phyloP scores from a whole-genome alignment of 2,797 vertebrate species.

The Sciurus vulgaris region DNA sequence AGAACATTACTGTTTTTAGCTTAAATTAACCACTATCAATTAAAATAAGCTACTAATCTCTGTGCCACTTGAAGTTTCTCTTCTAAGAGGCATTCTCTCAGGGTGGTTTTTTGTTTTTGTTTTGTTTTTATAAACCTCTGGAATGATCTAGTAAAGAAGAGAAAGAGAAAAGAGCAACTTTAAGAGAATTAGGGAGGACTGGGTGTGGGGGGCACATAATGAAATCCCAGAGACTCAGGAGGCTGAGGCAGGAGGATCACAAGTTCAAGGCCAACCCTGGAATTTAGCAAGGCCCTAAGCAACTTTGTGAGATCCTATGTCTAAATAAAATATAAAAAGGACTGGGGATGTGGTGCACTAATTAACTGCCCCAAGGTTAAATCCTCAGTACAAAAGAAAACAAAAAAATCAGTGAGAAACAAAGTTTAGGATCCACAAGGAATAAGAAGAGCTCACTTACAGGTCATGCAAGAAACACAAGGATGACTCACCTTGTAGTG shows the following conservation, averaged over 20 bases:
- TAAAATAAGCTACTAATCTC: background rate
- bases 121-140: background rate
- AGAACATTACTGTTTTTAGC: background rate
- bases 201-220: no score
- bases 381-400: no score
- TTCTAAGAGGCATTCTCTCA: background rate
- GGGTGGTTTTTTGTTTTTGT: background rate
- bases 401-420: background rate
- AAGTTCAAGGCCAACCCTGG: no score
- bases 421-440: background rate
- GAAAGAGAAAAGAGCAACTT: background rate
- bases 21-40: background rate
- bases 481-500: background rate
- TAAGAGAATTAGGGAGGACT: background rate
- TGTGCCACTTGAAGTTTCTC: background rate
- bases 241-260: no score
- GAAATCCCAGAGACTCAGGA: no score
- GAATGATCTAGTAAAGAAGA: background rate
- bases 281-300: no score
- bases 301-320: no score
- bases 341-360: no score
- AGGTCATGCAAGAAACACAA: background rate
- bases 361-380: no score
- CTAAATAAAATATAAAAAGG: no score
- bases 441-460: background rate